Conservation (phyloP, 2,888 invertebrate species). For the Idaea aversata region DNA sequence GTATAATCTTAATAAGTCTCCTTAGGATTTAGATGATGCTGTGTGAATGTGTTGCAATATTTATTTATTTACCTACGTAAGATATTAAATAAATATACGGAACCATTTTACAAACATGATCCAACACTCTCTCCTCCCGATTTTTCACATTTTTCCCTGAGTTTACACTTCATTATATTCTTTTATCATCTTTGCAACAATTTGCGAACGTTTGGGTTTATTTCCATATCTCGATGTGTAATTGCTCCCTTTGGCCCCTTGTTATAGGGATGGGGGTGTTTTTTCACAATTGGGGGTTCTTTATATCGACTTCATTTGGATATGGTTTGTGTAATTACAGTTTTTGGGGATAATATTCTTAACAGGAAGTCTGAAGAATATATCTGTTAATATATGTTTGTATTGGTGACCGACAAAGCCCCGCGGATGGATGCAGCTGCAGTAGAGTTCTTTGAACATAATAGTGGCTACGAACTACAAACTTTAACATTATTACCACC, state of each 20-base stretch:
- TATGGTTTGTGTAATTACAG: not conserved
- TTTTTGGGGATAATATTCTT: too few species aligned
- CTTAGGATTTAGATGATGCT: too few species aligned
- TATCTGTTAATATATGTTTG: too few species aligned
- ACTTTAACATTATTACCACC: too few species aligned
- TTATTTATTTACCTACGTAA: not conserved
- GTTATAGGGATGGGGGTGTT: not conserved
- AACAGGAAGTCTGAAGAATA: too few species aligned
- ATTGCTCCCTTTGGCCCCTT: constrained; percentile 13
- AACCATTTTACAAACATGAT: not conserved
- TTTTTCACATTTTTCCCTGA: not conserved
- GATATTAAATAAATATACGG: not conserved
- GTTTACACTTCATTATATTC: not conserved
- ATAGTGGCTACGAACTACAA: too few species aligned
- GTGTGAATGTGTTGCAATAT: too few species aligned
- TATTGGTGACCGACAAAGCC: too few species aligned
- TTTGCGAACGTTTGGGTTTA: constrained; percentile 22
- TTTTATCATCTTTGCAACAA: constrained; percentile 4
- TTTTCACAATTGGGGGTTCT: not conserved
- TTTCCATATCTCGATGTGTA: constrained; percentile 27
- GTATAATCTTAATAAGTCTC: too few species aligned
- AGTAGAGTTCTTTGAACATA: too few species aligned
- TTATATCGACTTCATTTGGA: not conserved
- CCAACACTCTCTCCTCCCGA: not conserved
- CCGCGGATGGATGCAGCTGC: too few species aligned